Evolutionary conservation across 2,797 vertebrate species (phyloP).

Genomic region (Cephalopachus bancanus): DNA sequence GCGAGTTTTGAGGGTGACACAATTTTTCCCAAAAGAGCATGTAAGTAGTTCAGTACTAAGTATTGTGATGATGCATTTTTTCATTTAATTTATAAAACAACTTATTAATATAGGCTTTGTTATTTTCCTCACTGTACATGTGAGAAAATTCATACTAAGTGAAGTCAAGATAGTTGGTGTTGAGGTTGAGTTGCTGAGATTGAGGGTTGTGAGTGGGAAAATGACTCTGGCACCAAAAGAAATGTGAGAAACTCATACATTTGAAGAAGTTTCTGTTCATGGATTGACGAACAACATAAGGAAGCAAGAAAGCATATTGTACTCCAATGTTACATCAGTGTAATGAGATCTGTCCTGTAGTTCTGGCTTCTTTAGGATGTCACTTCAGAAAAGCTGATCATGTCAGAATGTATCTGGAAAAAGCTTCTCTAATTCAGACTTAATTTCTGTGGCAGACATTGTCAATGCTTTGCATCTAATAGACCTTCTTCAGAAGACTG

Average conservation of each 20-base stretch:
- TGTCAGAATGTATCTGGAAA: not conserved
- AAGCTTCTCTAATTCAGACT: not conserved
- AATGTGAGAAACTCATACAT: not conserved
- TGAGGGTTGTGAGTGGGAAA: not conserved
- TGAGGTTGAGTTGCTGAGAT: not conserved
- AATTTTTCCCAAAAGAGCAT: not conserved
- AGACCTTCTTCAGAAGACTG: not conserved
- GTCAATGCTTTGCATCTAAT: not conserved
- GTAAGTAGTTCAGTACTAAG: not conserved
- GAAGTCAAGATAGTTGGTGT: not conserved
- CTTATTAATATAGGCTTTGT: not conserved
- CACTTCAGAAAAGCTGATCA: not conserved
- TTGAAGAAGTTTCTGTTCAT: not conserved
- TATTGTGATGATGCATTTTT: not conserved
- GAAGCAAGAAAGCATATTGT: not conserved
- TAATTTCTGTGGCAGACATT: not conserved
- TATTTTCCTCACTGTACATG: not conserved
- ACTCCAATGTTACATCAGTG: not conserved
- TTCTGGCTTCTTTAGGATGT: not conserved
- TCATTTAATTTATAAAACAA: not conserved
- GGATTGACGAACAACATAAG: not conserved
- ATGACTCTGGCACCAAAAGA: not conserved
- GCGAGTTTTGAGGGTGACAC: not conserved
- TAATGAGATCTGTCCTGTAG: not conserved
- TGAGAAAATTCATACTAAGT: not conserved